These are phyloP conservation scores for Sialis lutaria DNA, from an alignment of 2,888 invertebrate species.

Conservation along the genomic window DNA sequence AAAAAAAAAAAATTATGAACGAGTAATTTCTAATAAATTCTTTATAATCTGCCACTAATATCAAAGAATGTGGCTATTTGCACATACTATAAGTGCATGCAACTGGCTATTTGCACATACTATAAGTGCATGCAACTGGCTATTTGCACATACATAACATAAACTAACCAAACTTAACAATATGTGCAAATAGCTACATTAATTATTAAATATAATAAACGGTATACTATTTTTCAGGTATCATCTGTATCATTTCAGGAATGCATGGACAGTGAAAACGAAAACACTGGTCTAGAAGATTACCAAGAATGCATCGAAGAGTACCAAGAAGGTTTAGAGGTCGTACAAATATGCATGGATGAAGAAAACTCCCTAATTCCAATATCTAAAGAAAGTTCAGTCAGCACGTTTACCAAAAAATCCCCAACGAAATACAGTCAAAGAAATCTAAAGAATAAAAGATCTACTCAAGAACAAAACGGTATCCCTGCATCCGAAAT, in stretches of 20 bases:
- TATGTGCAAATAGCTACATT: no score
- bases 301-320: constrained; percentile 48
- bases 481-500: background rate
- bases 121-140: no score
- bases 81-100: no score
- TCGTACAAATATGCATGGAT: constrained; percentile 41
- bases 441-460: background rate
- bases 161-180: no score
- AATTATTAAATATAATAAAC: no score
- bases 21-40: no score
- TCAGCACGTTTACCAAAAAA: background rate
- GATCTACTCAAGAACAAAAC: no score
- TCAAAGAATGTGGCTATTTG: no score
- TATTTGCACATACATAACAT: no score
- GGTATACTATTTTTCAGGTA: constrained; percentile 5
- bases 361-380: constrained; percentile 20
- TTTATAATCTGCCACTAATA: no score
- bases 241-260: constrained; percentile 23
- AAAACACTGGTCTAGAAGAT: constrained; percentile 44
- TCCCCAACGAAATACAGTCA: background rate
- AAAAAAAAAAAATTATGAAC: no score
- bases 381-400: background rate
- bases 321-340: constrained; percentile 42
- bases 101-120: no score
- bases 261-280: constrained; percentile 36